Evolutionary conservation across 1,140 invertebrate genomes (phyloP), one percentile per base, ranked within the genome.

Genomic region (Aphidius gifuensis): DNA sequence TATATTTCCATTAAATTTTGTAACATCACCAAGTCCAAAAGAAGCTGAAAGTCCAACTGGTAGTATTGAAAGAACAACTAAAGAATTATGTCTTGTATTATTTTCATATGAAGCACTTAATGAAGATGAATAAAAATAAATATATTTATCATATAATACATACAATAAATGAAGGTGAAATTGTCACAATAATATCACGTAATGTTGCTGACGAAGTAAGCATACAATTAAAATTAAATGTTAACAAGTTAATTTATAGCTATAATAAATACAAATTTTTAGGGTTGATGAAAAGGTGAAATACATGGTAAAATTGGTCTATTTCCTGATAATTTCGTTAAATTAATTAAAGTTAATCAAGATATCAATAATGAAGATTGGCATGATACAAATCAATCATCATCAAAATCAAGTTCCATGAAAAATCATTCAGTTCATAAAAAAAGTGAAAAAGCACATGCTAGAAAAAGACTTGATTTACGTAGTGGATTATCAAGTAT

Each of bases 321-420:
- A 3, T 99, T 99, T 77, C 97, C 97, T 5, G 96, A 98, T 74
- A 98, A 99, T 83, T 99, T 98, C 83, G 93, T 96, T 6, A 86
- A 91, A 73, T 64, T 92, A 5, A 77, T 90, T 62, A 67, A 72
- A 44, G 43, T 61, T 8, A 72, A 73, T 60, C 64, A 61, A 9
- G 66, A 74, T 5, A 61, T 71, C 42, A 73, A 75, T 51, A 71
- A 72, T 48, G 74, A 76, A 44, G 66, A 69, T 6, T 72, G 69
- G 62, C 66, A 69, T 5, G 71, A 76, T 57, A 46, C 54, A 3
- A 68, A 64, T 64, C 69, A 69, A 54, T 66, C 64, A 38, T 43
- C 38, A 6, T 49, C 55, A 61, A 77, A 65, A 60, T 39, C 45
- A 40, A 72, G 67, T 66, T 61, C 49, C 39, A 50, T 47, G 11